Base-by-base conservation (phyloP, 2,797 vertebrate genomes). In the Thamnophis elegans region DNA sequence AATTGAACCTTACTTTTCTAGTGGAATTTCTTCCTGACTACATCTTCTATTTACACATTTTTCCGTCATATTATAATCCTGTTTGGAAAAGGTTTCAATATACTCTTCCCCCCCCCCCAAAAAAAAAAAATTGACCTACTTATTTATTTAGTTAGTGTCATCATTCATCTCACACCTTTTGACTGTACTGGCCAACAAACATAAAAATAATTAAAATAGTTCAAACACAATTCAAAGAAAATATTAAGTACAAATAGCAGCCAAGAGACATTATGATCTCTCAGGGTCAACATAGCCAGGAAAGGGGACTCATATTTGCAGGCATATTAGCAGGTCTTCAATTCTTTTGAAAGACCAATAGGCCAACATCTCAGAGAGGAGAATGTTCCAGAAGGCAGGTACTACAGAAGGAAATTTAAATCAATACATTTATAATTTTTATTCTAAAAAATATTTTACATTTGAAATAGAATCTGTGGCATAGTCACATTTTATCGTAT, bases 1-100 rank as follows among this genome's bases (percentile, higher is more conserved):
- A 82, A 4, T 68, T 42, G 42, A 82, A 51, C 58, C 11, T 88
- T 78, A 89, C 85, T 93, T 94, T 94, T 82, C 36, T 73, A 59
- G 95, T 59, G 55, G 26, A 78, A 36, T 60, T 68, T 82, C 20
- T 42, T 82, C 73, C 42, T 82, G 36, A 82, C 12, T 82, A 25
- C 10, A 47, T 47, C 18, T 42, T 78, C 8, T 5, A 36, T 78
- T 36, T 36, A 16, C 36, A 78, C 36, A 82, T 82, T 47, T 82
- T 82, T 47, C 73, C 47, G 20, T 25, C 73, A 82, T 47, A 47
- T 25, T 82, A 47, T 47, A 47, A 82, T 47, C 73, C 36, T 82
- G 42, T 82, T 82, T 82, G 73, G 36, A 47, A 82, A 47, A 47
- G 32, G 10, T 47, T 47, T 47, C 20, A 12, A 42, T 47, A 25